These are phyloP conservation scores for Thalassoma bifasciatum DNA, from an alignment of 2,113 vertebrate species.

Conservation along the genomic window DNA sequence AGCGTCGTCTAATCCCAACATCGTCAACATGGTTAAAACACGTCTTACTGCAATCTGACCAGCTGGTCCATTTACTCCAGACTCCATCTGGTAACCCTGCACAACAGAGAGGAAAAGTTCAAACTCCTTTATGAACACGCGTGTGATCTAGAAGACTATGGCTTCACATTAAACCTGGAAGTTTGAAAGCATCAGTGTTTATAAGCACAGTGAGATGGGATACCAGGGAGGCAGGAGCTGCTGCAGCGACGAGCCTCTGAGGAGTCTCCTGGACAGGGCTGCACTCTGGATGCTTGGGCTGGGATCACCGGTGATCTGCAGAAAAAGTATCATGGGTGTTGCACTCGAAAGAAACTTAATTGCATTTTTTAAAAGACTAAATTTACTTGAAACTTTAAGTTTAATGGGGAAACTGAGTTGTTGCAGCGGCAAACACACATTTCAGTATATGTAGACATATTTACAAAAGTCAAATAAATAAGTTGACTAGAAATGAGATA, in stretches of 20 bases:
- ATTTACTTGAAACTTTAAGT: too few species aligned
- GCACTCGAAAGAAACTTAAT: too few species aligned
- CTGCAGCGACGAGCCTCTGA: conserved; percentile 84
- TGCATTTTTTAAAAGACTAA: too few species aligned
- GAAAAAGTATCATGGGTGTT: background rate
- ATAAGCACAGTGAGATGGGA: background rate
- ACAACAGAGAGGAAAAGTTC: background rate
- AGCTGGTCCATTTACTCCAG: conserved; percentile 85
- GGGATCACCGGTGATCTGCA: conserved; percentile 85
- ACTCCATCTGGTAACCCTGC: conserved; percentile 56
- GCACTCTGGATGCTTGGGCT: conserved; percentile 57
- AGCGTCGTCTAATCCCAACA: conserved; percentile 80
- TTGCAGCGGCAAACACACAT: too few species aligned
- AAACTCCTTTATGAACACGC: too few species aligned
- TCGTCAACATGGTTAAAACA: conserved; percentile 85
- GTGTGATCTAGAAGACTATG: background rate
- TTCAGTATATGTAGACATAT: too few species aligned
- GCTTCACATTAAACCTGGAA: background rate
- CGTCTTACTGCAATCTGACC: conserved; percentile 89
- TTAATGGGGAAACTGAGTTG: too few species aligned
- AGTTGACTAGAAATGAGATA: too few species aligned
- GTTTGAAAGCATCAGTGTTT: background rate
- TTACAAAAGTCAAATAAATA: too few species aligned
- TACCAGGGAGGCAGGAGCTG: conserved; percentile 82
- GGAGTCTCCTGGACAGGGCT: conserved; percentile 83